phyloP scores from a whole-genome alignment of 2,888 invertebrate species.

The Diarsia mendica region DNA sequence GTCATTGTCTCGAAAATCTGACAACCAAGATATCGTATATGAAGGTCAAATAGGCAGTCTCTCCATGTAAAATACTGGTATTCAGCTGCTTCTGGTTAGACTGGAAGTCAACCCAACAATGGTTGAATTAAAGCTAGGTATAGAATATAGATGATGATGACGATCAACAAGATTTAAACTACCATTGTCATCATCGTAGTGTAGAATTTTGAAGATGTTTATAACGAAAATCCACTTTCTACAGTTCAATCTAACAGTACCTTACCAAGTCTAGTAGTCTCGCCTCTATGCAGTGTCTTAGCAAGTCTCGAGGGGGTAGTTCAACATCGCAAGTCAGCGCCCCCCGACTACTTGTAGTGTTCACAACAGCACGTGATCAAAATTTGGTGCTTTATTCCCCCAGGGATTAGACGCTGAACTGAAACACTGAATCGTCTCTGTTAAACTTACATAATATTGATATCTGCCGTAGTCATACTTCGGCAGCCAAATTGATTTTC shows the following conservation, averaged over 20 bases:
- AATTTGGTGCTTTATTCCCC: not conserved
- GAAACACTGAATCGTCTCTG: not conserved
- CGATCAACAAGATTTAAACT: not conserved
- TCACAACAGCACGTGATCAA: constrained; percentile 17
- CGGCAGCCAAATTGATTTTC: not conserved
- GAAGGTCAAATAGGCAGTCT: too few species aligned
- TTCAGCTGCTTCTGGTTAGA: too few species aligned
- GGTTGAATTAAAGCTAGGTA: too few species aligned
- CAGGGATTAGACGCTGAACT: not conserved
- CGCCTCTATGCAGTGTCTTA: not conserved
- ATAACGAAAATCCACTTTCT: not conserved
- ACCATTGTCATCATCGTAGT: not conserved
- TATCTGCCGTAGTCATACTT: not conserved
- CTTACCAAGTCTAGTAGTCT: not conserved
- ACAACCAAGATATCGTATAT: too few species aligned
- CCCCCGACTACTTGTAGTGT: not conserved
- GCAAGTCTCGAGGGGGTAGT: not conserved
- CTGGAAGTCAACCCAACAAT: too few species aligned
- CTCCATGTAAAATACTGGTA: too few species aligned
- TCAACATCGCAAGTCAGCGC: constrained; percentile 1
- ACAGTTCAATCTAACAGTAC: not conserved
- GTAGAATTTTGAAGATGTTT: not conserved
- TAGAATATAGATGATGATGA: too few species aligned
- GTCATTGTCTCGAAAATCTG: too few species aligned
- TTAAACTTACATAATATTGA: not conserved